These are phyloP conservation scores for Perizoma affinitatum DNA, from an alignment of 2,888 invertebrate genomes.

Conservation along the genomic window DNA sequence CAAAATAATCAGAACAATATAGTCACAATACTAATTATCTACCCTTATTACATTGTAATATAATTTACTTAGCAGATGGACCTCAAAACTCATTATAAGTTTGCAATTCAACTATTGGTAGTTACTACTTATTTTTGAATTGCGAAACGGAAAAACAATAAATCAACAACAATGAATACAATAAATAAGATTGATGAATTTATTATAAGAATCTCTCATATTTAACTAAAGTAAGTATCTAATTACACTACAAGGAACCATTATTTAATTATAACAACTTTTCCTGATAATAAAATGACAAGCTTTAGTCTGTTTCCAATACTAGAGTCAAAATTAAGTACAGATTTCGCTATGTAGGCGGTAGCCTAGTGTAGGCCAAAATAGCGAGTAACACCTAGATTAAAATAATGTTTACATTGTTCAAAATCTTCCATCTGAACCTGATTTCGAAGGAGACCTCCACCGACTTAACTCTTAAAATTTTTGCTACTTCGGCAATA, in stretches of 20 bases:
- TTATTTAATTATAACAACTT: not conserved
- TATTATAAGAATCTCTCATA: constrained; percentile 1
- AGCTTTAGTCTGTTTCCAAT: constrained; percentile 43
- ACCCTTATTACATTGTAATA: constrained; percentile 32
- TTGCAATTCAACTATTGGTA: no score
- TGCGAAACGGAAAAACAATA: not conserved
- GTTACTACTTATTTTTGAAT: no score
- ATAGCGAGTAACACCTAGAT: no score
- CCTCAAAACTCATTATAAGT: no score
- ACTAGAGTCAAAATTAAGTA: constrained; percentile 63
- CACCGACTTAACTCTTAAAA: not conserved
- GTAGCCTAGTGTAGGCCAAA: constrained; percentile 66
- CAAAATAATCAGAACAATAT: constrained; percentile 50
- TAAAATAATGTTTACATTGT: not conserved
- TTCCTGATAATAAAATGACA: constrained; percentile 5
- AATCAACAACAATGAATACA: not conserved
- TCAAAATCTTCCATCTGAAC: not conserved
- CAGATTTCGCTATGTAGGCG: constrained; percentile 65
- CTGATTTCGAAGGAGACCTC: not conserved
- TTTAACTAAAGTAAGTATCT: not conserved
- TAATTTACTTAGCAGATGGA: not conserved
- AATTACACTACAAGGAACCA: constrained; percentile 20
- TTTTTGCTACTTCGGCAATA: not conserved
- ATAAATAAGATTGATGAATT: not conserved
- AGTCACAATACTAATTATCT: no score